phyloP scores from a whole-genome alignment of 2,888 invertebrate species.

The Parnassius apollo region DNA sequence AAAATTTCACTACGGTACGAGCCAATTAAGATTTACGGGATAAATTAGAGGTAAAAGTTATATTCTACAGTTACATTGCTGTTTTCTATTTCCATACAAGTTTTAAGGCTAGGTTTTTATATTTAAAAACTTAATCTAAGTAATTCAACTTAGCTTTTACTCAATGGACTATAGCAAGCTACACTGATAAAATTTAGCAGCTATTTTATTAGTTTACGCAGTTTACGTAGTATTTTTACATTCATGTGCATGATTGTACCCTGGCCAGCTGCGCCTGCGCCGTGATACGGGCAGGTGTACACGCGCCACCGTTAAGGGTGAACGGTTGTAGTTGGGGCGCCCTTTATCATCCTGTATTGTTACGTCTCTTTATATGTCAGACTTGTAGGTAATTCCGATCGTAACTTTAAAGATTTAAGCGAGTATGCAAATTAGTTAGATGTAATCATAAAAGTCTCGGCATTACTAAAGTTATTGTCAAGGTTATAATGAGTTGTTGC shows the following conservation, averaged over 20 bases:
- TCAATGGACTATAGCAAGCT: too few relatives aligned
- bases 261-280: conserved; percentile 55
- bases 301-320: conserved; percentile 26
- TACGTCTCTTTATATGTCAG: conserved; percentile 39
- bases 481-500: too few relatives aligned
- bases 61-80: too few relatives aligned
- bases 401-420: conserved; percentile 15
- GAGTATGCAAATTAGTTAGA: conserved; percentile 18
- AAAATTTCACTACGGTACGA: too few relatives aligned
- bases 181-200: too few relatives aligned
- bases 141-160: too few relatives aligned
- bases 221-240: neutral
- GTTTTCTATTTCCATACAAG: too few relatives aligned
- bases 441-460: neutral
- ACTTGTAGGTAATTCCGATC: conserved; percentile 7
- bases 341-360: conserved; percentile 25
- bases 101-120: too few relatives aligned
- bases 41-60: too few relatives aligned
- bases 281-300: conserved; percentile 67
- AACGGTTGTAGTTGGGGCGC: conserved; percentile 29
- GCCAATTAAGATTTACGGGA: too few relatives aligned
- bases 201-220: neutral
- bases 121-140: too few relatives aligned
- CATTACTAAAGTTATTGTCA: neutral
- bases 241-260: conserved; percentile 14